Percentiles rank a stretch among this genome's conserved stretches.
These are phyloP conservation scores for Actenoides hombroni DNA, from an alignment of 2,113 vertebrate species.

Conservation along the genomic window DNA sequence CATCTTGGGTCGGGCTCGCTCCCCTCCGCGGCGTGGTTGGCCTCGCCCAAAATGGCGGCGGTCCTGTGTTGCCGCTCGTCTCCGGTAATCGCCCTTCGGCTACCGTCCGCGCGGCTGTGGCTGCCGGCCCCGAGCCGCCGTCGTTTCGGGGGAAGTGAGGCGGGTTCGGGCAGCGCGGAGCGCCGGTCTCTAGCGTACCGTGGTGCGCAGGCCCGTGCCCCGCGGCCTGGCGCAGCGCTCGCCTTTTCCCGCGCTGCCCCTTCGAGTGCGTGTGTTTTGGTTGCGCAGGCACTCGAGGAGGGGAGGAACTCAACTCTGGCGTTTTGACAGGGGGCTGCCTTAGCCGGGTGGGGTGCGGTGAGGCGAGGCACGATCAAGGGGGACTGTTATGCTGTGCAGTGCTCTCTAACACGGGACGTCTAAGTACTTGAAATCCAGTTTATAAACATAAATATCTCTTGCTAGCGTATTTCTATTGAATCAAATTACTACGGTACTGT, in stretches of 20 bases:
- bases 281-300: background rate
- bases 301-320: background rate
- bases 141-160: too few species aligned
- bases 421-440: rapidly evolving
- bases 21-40: background rate
- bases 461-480: rapidly evolving
- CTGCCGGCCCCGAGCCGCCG: too few species aligned
- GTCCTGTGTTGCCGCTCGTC: rapidly evolving
- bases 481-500: rapidly evolving
- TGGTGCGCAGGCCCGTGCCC: rapidly evolving
- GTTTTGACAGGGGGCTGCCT: rapidly evolving
- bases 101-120: too few species aligned
- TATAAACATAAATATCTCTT: rapidly evolving
- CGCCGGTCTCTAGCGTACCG: rapidly evolving
- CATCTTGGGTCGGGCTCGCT: background rate
- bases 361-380: rapidly evolving
- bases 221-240: rapidly evolving
- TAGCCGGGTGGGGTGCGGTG: rapidly evolving
- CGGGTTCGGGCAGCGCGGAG: background rate
- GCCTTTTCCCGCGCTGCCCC: rapidly evolving
- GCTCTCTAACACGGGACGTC: background rate
- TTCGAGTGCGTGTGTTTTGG: background rate
- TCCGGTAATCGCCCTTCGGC: rapidly evolving
- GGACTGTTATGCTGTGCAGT: rapidly evolving
- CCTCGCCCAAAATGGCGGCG: background rate